Base-by-base conservation (phyloP, 2,888 invertebrate genomes). In the Anaspis maculata region DNA sequence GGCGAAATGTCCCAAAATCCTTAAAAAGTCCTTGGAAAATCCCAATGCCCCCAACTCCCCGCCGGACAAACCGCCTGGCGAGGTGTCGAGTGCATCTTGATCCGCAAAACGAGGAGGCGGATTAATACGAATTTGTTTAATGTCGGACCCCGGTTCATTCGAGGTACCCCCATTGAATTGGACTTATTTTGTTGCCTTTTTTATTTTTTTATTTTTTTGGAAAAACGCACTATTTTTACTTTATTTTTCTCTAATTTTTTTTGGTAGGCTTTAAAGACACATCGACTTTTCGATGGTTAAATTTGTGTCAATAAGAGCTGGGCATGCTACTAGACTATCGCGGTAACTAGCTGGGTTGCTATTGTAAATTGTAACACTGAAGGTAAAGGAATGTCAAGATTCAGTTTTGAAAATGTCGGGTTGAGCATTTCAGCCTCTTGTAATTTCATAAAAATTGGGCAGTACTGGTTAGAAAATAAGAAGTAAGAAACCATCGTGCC, bases 1-100 rank as follows among this genome's bases (percentile, higher is more conserved):
- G 13, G 76, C 74, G 1, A 69, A 74, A 29, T 80, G 79, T 58
- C 79, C 79, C 0, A 66, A 77, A 33, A 73, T 77, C 25, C 64
- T 19, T n/a, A n/a, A n/a, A n/a, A n/a, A n/a, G n/a, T n/a, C n/a
- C n/a, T 19, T 73, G 5, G 19, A 19, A 6, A 19, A 19, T 19
- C 19, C 19, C 19, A 19, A 19, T 19, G 49, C 44, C 39, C 40
- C 45, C 37, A 46, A 54, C 45, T 44, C 44, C 39, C 37, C 46
- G n/a, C n/a, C n/a, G n/a, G n/a, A n/a, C 36, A 42, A 45, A 31
- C 39, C 42, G 32, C 49, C 51, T 37, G 52, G 52, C 49, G 56
- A 56, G 43, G 58, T 55, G 30, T 52, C 57, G 50, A 56, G 49
- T 46, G 52, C 53, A 34, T 52, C 54, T 53, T 58, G 57, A 60